Base-by-base conservation (phyloP, 1,140 invertebrate species). In the Camponotus floridanus region DNA sequence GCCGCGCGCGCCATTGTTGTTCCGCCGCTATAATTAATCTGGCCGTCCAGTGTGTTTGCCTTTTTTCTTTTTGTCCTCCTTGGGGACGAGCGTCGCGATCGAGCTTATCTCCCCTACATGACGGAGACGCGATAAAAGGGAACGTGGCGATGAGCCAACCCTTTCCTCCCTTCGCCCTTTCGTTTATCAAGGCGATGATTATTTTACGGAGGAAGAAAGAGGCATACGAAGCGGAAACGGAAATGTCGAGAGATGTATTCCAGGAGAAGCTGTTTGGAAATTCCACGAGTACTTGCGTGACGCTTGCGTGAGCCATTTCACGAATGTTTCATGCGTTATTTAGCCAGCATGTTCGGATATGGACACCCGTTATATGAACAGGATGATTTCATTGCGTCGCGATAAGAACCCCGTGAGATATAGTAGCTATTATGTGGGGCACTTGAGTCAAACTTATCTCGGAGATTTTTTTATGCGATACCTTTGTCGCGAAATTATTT, bases 21-120 rank as follows among this genome's bases (percentile, higher is more conserved):
- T 67, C 59, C 39, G 1, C 48, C 42, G 76, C 65, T 73, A 91
- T 85, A 91, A 91, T 91, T 91, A 88, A 88, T 91, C 86, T 80
- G 51, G 68, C 45, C 67, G 55, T 59, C 51, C 39, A 11, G 48
- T n/a, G 70, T 74, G 79, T 74, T 73, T 61, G 55, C 64, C 51
- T 68, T 3, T 13, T 78, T 70, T 86, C 57, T 76, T 88, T 76
- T 70, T 81, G 26, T 59, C 48, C 74, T 33, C 78, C 51, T 57
- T 79, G 31, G 71, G 45, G n/a, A 85, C 9, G 61, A 42, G 33
- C 36, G 11, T 78, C 62, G 74, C 81, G 62, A 26, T 39, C 4
- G 55, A 74, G 67, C 39, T 73, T 61, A n/a, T 73, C 67, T 73
- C 76, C 26, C 76, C 45, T 79, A 42, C n/a, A 48, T 33, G 67